phyloP scores from a whole-genome alignment of 2,888 invertebrate genomes.

The Tenthredo amoena region DNA sequence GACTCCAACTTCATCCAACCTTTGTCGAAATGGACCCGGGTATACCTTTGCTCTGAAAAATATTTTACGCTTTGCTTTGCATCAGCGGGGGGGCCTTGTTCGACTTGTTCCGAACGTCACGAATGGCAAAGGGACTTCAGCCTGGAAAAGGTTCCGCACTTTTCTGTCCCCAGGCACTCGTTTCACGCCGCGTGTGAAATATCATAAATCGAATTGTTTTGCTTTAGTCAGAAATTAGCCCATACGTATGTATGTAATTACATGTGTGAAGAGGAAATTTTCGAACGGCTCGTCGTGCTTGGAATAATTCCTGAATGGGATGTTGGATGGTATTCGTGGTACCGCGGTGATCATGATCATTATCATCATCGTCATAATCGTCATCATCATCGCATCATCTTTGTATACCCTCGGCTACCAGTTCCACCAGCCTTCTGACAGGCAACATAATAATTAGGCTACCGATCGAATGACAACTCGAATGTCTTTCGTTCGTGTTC shows the following conservation, averaged over 20 bases:
- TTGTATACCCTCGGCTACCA: not conserved
- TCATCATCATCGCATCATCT: constrained; percentile 18
- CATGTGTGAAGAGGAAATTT: not conserved
- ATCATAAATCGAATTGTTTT: not conserved
- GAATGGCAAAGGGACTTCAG: constrained; percentile 1
- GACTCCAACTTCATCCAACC: constrained; percentile 64
- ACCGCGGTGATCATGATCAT: constrained; percentile 1
- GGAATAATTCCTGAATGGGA: not conserved
- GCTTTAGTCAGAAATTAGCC: not conserved
- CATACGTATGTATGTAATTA: not conserved
- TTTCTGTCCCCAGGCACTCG: not conserved
- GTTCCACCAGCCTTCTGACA: not conserved
- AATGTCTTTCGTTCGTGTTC: constrained; percentile 21
- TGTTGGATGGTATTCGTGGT: not conserved
- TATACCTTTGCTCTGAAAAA: constrained; percentile 18
- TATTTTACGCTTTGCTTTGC: not conserved
- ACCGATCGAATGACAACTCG: constrained; percentile 40
- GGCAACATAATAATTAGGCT: constrained; percentile 38
- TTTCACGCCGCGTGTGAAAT: not conserved
- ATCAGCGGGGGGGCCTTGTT: constrained; percentile 8
- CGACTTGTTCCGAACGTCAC: not conserved
- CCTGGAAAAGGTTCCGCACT: not conserved
- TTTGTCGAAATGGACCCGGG: not conserved
- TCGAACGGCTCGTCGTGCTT: not conserved
- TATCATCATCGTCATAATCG: not conserved